Evolutionary conservation across 2,113 vertebrate genomes (phyloP), one percentile per base, ranked within the genome.

Genomic region (Desmodus rotundus): DNA sequence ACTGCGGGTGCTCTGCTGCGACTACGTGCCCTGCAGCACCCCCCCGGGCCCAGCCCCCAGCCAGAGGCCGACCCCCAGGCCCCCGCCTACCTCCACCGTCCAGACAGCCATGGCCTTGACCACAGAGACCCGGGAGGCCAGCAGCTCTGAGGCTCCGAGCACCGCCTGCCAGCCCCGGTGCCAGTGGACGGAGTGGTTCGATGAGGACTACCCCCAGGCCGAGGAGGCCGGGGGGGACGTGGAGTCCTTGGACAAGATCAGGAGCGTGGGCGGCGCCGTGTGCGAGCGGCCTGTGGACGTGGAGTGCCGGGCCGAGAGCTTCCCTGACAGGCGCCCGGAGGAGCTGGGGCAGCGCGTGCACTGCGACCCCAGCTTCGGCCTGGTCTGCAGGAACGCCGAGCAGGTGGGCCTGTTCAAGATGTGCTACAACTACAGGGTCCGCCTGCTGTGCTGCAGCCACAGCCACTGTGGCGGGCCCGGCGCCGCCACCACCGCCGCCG

Each of bases 131-230:
- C 0, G 0, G 16, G 0, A 2, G 1, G 3, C 17, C 1, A 16
- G 26, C 54, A 73, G 63, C 83, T 1, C 93, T 3, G 4, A 0
- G 3, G 1, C 15, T 8, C 31, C 9, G 0, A 7, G n/a, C 7
- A 52, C 54, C 12, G 14, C 80, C 61, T 98, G 98, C 47, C 86
- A 26, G 45, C 96, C 74, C 17, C 70, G 6, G 1, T 99, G 98
- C 61, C 4, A 72, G n/a, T 99, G 98, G 98, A 98, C 98, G 0
- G 24, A 63, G 28, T 99, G 98, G 98, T 98, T 97, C 43, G 98
- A 99, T 10, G 73, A 67, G 31, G 96, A 96, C 28, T 98, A 98
- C 73, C 98, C 98, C 9, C 96, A 90, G 33, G 93, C 97, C 0
- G 97, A 96, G 63, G 43, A 45, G 16, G 38, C 73, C 0, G 98